phyloP scores from a whole-genome alignment of 2,888 invertebrate genomes.

The Mesodorylaimus sp. region DNA sequence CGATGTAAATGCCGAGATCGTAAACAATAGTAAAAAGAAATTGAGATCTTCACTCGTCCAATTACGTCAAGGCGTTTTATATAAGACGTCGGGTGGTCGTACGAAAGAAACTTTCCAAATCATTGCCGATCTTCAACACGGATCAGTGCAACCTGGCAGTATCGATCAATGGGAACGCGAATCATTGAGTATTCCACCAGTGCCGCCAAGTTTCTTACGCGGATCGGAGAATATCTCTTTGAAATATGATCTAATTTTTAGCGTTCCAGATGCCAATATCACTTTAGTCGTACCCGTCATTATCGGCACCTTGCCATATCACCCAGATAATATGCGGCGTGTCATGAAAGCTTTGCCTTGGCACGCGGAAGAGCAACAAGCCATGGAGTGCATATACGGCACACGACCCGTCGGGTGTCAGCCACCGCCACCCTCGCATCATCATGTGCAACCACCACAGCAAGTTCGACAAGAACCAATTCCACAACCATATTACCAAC shows the following conservation, averaged over 20 bases:
- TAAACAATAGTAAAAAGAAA: background rate
- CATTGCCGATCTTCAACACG: background rate
- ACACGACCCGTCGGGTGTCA: no score
- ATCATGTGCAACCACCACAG: no score
- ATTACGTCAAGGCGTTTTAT: background rate
- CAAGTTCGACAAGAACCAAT: no score
- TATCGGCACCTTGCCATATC: constrained; percentile 6
- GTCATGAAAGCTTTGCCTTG: constrained; percentile 6
- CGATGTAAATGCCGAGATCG: constrained; percentile 4
- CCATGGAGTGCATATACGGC: background rate
- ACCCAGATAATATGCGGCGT: background rate
- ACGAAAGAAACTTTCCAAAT: background rate
- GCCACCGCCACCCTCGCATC: no score
- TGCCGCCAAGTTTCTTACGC: constrained; percentile 10
- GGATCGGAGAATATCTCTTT: constrained; percentile 3
- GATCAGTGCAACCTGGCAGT: background rate
- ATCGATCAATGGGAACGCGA: constrained; percentile 1
- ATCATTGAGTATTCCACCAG: background rate
- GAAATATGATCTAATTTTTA: constrained; percentile 6
- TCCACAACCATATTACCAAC: no score
- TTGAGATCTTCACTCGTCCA: background rate
- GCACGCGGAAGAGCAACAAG: background rate
- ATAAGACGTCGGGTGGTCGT: background rate
- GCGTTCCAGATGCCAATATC: background rate
- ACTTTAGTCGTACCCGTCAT: constrained; percentile 1